Conservation (phyloP, 1,140 invertebrate species). For the Lasioglossum albipes region DNA sequence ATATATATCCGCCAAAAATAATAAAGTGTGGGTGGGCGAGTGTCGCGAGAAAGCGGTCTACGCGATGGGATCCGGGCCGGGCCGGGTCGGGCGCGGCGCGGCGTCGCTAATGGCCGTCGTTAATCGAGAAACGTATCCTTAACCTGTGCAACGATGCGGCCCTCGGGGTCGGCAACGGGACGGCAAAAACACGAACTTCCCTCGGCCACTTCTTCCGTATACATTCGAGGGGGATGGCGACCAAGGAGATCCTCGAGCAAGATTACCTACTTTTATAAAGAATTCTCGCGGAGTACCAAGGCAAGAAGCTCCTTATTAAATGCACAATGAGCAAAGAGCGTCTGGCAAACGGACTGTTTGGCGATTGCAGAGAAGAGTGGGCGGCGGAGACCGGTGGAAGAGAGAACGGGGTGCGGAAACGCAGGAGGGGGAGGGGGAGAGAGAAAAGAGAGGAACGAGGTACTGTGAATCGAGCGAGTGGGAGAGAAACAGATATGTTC, state of each 20-base stretch:
- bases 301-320: conserved; percentile 60
- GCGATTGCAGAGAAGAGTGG: conserved; percentile 45
- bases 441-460: conserved; percentile 21
- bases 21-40: no score
- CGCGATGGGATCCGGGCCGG: no score
- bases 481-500: conserved; percentile 10
- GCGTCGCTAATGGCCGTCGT: no score
- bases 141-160: background rate
- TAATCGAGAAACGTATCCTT: conserved; percentile 25
- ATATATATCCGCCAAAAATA: no score
- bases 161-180: conserved; percentile 33
- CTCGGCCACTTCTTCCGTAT: conserved; percentile 50
- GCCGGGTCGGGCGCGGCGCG: no score
- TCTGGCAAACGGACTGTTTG: conserved; percentile 61
- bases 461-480: background rate
- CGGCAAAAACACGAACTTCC: conserved; percentile 37
- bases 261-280: conserved; percentile 57
- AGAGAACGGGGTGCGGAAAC: background rate
- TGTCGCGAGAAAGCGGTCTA: no score
- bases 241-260: conserved; percentile 49
- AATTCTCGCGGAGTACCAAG: conserved; percentile 41
- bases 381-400: conserved; percentile 29
- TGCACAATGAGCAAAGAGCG: conserved; percentile 56
- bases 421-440: background rate
- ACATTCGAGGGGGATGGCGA: conserved; percentile 35